Evolutionary conservation across 2,113 vertebrate species (phyloP), one percentile per base, ranked within the genome.

Genomic region (Calcarius ornatus): DNA sequence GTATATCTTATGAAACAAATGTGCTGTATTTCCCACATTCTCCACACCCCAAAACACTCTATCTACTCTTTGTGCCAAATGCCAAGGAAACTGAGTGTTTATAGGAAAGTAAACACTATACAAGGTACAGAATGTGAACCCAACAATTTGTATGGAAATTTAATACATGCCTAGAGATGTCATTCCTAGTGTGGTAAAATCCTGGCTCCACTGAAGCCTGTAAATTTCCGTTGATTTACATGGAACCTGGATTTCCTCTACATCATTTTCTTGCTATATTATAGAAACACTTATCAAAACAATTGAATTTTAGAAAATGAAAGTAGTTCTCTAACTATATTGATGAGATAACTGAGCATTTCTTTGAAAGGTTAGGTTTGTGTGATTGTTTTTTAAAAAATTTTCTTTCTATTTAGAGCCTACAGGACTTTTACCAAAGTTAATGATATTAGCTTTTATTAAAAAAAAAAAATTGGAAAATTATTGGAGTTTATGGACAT

Each of bases 221-320:
- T 78, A 94, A 95, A 94, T 91, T 97, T 92, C 93, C 90, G 79
- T 42, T 90, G 21, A 57, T 37, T 89, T 71, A 68, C 42, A 48
- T 64, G 70, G 20, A 76, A 25, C 30, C 73, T 76, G 47, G 10
- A 50, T 61, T 87, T 82, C 53, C 12, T 66, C 11, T 10, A 6
- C 30, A 28, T 65, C 0, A n/a, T 92, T 91, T 80, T 80, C 37
- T 72, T 85, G 16, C 15, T 54, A 9, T 70, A 14, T 70, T 79
- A 42, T 15, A 57, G 35, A 69, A 87, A 53, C 21, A 24, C 13
- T 87, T 48, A 76, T 18, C 45, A 69, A 76, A 92, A 53, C 10
- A 54, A 16, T n/a, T 69, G 63, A 82, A 63, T 77, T 94, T 43
- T 50, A 59, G 54, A 61, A 48, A 14, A 75, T 61, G 1, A 47